Conservation (phyloP, 2,113 vertebrate genomes). For the Calyptommatus sinebrachiatus region DNA sequence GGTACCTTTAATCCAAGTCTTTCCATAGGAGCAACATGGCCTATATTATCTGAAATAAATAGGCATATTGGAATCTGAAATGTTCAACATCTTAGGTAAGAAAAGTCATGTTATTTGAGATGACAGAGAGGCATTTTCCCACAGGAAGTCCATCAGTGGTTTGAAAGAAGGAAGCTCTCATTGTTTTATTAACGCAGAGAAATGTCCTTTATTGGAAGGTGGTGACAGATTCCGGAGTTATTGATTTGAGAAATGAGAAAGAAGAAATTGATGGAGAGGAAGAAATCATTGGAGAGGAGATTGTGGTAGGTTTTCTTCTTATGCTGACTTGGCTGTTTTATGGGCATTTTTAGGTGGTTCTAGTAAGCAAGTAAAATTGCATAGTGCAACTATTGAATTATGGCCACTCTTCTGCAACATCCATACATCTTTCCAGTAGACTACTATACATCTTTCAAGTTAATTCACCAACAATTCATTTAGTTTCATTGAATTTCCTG, state of each 20-base stretch:
- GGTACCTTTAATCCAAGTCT: too few relatives aligned
- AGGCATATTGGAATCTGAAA: too few relatives aligned
- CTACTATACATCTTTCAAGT: too few relatives aligned
- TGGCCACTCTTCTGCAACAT: too few relatives aligned
- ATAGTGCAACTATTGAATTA: background rate
- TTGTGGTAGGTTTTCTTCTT: constrained; percentile 1
- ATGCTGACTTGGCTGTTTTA: background rate
- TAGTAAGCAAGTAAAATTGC: background rate
- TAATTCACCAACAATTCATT: too few relatives aligned
- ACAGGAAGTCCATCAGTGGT: too few relatives aligned
- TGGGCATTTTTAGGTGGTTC: background rate
- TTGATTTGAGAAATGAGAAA: background rate
- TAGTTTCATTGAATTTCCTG: background rate
- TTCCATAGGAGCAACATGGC: too few relatives aligned
- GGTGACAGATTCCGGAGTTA: background rate
- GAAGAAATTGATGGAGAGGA: background rate
- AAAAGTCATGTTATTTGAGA: too few relatives aligned
- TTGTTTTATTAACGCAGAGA: background rate
- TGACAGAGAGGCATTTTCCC: too few relatives aligned
- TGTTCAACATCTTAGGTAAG: too few relatives aligned
- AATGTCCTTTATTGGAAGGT: constrained; percentile 5
- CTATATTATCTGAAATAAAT: too few relatives aligned
- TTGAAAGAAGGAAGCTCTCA: background rate
- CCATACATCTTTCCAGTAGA: too few relatives aligned
- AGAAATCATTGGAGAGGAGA: background rate